Evolutionary conservation across 2,797 vertebrate species (phyloP).

Genomic region (Microctenopoma steveboyesi): DNA sequence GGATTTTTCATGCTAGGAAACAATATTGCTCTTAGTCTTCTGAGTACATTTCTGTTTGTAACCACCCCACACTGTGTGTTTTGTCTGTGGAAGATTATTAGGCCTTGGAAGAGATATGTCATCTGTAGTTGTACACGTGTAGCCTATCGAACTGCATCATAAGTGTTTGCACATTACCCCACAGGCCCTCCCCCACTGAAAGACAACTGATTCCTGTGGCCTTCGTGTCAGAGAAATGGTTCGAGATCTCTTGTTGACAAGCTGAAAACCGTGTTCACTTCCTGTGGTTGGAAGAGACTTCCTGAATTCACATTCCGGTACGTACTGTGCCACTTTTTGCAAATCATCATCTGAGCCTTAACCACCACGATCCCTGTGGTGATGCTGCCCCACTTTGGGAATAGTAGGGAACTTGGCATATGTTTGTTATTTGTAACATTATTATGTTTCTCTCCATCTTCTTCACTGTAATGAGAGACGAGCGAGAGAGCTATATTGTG

Average conservation of each 20-base stretch:
- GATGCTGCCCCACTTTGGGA: conserved; percentile 73
- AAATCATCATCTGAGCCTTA: conserved; percentile 43
- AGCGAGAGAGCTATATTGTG: conserved; percentile 6
- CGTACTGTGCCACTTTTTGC: conserved; percentile 67
- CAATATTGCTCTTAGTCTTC: conserved; percentile 1
- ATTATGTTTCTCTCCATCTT: conserved; percentile 34
- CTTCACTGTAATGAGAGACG: conserved; percentile 14
- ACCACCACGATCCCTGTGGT: conserved; percentile 46
- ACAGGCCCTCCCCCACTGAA: conserved; percentile 95
- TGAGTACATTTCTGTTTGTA: neutral
- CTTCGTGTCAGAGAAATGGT: conserved; percentile 99
- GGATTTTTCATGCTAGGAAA: conserved; percentile 6
- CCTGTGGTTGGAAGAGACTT: conserved; percentile 88
- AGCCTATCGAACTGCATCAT: conserved; percentile 1
- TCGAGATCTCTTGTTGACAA: conserved; percentile 99
- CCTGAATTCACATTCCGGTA: conserved; percentile 90
- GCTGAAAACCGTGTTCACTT: conserved; percentile 88
- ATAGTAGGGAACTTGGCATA: conserved; percentile 68
- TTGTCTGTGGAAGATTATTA: conserved; percentile 21
- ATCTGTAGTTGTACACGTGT: neutral
- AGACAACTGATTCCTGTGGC: conserved; percentile 99
- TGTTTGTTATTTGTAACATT: conserved; percentile 65
- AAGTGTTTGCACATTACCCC: conserved; percentile 57
- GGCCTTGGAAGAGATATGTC: neutral
- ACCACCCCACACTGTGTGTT: conserved; percentile 13